These are phyloP conservation scores for Lepidurus couesii DNA, from an alignment of 1,140 invertebrate genomes.

Conservation along the genomic window DNA sequence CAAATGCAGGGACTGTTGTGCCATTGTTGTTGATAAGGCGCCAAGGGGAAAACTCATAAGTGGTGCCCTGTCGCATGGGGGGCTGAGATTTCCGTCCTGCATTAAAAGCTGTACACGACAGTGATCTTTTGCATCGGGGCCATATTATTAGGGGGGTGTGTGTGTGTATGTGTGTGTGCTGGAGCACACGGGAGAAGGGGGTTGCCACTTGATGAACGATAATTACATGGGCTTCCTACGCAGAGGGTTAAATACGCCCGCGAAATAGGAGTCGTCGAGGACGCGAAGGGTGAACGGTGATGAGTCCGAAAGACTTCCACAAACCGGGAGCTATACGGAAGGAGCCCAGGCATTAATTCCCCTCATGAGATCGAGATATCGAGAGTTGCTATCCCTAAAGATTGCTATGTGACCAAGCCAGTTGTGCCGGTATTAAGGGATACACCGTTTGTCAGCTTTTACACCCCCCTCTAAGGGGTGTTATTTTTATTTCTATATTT, in stretches of 20 bases:
- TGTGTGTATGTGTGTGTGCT: background rate
- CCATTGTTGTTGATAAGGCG: background rate
- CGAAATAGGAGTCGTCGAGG: background rate
- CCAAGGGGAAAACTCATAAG: background rate
- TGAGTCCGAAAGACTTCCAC: slow-evolving; percentile 9
- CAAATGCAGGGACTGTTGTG: background rate
- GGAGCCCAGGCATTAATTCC: background rate
- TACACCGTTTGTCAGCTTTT: background rate
- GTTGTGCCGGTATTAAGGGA: slow-evolving; percentile 16
- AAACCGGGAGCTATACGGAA: background rate
- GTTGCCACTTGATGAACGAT: background rate
- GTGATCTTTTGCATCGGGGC: slow-evolving; percentile 14
- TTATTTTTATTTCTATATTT: too few relatives aligned
- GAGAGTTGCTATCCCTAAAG: background rate
- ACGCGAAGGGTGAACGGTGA: background rate
- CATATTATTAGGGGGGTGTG: background rate
- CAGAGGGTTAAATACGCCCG: slow-evolving; percentile 3
- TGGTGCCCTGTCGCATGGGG: background rate
- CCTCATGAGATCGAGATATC: background rate
- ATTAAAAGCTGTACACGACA: background rate
- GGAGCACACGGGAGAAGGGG: background rate
- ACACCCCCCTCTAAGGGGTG: background rate
- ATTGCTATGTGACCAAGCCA: slow-evolving; percentile 1
- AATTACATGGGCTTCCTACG: slow-evolving; percentile 4
- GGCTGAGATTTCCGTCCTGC: background rate